Conservation (phyloP, 2,888 invertebrate species). For the Linnaemya tessellans region DNA sequence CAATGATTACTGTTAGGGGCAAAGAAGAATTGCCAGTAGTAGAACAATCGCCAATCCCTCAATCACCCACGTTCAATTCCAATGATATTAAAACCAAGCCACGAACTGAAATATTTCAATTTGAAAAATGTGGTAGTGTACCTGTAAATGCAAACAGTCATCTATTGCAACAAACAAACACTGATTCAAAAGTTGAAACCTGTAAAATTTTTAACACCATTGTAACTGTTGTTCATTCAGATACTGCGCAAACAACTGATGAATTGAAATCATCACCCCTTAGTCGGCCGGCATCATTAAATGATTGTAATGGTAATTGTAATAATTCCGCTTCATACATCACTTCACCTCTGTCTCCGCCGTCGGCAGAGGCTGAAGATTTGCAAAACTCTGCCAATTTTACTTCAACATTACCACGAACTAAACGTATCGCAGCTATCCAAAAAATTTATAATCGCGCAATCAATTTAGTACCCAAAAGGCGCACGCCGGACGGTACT, state of each 20-base stretch:
- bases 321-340: conserved; percentile 74
- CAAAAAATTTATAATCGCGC: conserved; percentile 80
- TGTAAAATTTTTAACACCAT: conserved; percentile 73
- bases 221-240: conserved; percentile 65
- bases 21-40: conserved; percentile 88
- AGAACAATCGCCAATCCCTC: conserved; percentile 73
- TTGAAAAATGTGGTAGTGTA: conserved; percentile 80
- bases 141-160: conserved; percentile 80
- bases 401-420: conserved; percentile 78
- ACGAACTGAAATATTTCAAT: conserved; percentile 69
- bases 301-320: conserved; percentile 79
- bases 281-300: conserved; percentile 66
- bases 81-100: conserved; percentile 41
- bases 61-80: conserved; percentile 44
- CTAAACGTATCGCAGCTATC: conserved; percentile 76
- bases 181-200: conserved; percentile 55
- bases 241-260: conserved; percentile 53
- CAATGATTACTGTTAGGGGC: conserved; percentile 86
- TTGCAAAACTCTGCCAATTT: conserved; percentile 69
- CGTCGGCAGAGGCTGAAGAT: conserved; percentile 59
- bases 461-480: conserved; percentile 87
- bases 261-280: conserved; percentile 57
- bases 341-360: conserved; percentile 66
- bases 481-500: conserved; percentile 92
- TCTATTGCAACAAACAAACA: conserved; percentile 77